phyloP scores from a whole-genome alignment of 2,797 vertebrate species.

The Odontamblyopus rebecca region DNA sequence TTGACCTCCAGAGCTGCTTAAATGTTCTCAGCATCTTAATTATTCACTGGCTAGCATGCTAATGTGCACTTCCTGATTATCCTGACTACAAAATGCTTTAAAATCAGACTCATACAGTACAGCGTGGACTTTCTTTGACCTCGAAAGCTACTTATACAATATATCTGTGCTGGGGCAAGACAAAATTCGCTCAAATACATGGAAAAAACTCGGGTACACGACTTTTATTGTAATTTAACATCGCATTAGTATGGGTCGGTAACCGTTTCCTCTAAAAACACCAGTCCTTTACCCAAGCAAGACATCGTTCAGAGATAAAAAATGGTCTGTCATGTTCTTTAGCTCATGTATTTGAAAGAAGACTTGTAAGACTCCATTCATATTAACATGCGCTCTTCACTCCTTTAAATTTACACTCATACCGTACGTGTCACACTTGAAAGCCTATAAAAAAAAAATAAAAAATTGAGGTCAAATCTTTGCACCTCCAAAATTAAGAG shows the following conservation, averaged over 20 bases:
- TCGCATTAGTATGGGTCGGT: background rate
- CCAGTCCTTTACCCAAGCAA: background rate
- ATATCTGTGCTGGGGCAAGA: no score
- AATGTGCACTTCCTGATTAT: no score
- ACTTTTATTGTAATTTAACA: background rate
- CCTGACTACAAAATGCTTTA: no score
- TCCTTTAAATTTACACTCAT: background rate
- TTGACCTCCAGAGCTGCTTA: no score
- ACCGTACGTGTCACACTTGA: background rate
- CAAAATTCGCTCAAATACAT: no score
- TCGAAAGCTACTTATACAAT: no score
- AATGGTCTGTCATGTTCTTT: background rate
- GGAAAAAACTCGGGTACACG: no score
- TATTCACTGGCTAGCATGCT: no score
- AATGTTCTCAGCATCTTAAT: no score
- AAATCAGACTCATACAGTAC: no score
- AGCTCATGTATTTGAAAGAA: background rate
- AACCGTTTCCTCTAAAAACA: background rate
- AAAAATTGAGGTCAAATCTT: conserved; percentile 33
- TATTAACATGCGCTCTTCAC: conserved; percentile 1
- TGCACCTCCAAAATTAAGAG: conserved; percentile 1
- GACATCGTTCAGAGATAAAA: background rate
- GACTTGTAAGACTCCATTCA: conserved; percentile 18
- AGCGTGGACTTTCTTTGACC: no score
- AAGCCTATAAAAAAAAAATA: background rate